Base-by-base conservation (phyloP, 1,140 invertebrate species). In the Pararge aegeria region DNA sequence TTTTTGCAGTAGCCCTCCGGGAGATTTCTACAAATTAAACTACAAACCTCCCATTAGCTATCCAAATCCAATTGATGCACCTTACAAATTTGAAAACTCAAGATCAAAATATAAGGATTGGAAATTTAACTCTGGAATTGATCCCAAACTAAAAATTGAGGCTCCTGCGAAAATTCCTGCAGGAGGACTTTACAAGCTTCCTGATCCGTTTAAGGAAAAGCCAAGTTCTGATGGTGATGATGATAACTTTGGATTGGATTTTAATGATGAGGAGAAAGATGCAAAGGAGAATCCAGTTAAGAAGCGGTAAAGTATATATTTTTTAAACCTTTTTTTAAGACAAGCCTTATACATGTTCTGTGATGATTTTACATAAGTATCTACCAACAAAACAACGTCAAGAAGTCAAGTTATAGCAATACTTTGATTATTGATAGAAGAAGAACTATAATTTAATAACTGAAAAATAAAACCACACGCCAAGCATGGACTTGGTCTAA, bases 111-210 rank as follows among this genome's bases (percentile, higher is more conserved):
- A 61, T 13, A 73, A 70, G 38, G 46, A 62, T n/a, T 75, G 68
- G 61, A 61, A 70, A 18, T 67, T 66, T 27, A 34, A 55, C 34
- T 50, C 64, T n/a, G 48, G 54, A 5, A 19, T 79, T 12, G 80
- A 83, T 12, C 73, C 78, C 1, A 78, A 66, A 38, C 83, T 82
- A 0, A 88, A 83, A 0, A 70, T 73, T 0, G 70, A 81, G 34
- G 55, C 62, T 0, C 78, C 83, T 0, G 64, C 75, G 3, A 75
- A 66, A 20, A 68, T 83, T 0, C 82, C 83, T 10, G 85, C 83
- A 3, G 85, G 85, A 5, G 78, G 78, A 0, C 63, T 85, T 0
- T 88, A 88, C 64, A 70, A 77, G 53, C 53, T 63, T 3, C 69
- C 76, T 1, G 75, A 79, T 15, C 55, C 74, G 0, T 83, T 83